These are phyloP conservation scores for Umimayanthus chanpuru DNA, from an alignment of 92 coral and sea anemone genomes.

Conservation along the genomic window DNA sequence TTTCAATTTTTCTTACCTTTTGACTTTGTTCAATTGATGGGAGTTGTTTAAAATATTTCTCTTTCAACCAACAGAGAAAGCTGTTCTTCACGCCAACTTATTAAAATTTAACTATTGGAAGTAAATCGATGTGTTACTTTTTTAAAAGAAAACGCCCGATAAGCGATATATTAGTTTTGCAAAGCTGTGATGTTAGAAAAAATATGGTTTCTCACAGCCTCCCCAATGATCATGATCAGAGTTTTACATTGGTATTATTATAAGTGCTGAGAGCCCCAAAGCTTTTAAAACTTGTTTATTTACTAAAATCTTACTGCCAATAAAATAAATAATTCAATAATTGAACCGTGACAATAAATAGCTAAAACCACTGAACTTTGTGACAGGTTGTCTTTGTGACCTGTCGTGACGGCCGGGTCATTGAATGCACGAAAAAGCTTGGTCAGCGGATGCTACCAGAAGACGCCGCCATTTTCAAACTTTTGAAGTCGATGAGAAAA, in stretches of 20 bases:
- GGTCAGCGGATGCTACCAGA: constrained; percentile 19
- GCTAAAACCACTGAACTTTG: neutral
- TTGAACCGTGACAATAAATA: constrained; percentile 15
- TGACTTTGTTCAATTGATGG: neutral
- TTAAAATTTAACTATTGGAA: neutral
- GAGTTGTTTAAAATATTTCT: neutral
- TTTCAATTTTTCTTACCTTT: neutral
- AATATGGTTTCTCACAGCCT: too few species aligned
- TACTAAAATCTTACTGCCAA: neutral
- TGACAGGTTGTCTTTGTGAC: constrained; percentile 4
- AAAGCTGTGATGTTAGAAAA: neutral
- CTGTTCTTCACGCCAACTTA: neutral
- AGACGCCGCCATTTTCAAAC: constrained; percentile 19
- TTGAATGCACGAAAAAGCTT: neutral
- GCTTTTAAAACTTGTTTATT: neutral
- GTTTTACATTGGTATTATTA: too few species aligned
- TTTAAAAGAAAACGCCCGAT: neutral
- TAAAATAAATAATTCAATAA: neutral
- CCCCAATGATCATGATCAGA: too few species aligned
- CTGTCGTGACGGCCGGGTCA: neutral
- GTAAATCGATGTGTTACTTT: too few species aligned
- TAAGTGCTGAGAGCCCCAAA: neutral
- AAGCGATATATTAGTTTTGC: neutral
- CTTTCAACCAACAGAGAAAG: neutral
- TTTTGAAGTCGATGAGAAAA: neutral